phyloP scores from a whole-genome alignment of 1,140 invertebrate genomes.

The Cylas formicarius region DNA sequence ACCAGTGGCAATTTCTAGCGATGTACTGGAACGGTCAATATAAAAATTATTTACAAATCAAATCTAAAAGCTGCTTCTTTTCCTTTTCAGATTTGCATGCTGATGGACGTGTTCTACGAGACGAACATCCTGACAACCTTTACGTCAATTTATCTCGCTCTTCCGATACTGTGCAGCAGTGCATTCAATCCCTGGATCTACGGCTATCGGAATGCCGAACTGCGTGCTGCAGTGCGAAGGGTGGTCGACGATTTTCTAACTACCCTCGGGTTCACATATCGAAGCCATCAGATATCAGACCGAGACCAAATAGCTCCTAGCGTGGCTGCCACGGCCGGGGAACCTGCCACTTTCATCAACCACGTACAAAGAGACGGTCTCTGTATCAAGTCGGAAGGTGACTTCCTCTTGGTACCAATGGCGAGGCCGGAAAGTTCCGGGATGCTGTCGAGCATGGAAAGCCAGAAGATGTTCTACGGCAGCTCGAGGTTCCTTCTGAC shows the following conservation, averaged over 20 bases:
- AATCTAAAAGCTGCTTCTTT: conserved; percentile 3
- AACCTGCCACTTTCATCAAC: conserved; percentile 35
- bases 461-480: conserved; percentile 23
- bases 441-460: conserved; percentile 28
- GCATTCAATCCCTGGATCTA: conserved; percentile 62
- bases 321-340: conserved; percentile 34
- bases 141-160: conserved; percentile 48
- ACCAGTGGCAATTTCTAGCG: too few relatives aligned
- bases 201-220: conserved; percentile 58
- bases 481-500: conserved; percentile 26
- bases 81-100: conserved; percentile 49
- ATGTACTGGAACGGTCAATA: too few relatives aligned
- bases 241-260: conserved; percentile 48
- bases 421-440: conserved; percentile 35
- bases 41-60: too few relatives aligned
- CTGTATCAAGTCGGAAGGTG: conserved; percentile 27
- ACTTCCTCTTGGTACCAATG: conserved; percentile 37
- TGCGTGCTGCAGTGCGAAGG: conserved; percentile 52
- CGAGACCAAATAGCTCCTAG: conserved; percentile 32
- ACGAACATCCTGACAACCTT: conserved; percentile 48
- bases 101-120: conserved; percentile 48
- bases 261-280: conserved; percentile 42
- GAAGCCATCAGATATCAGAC: conserved; percentile 29
- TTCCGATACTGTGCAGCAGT: conserved; percentile 54
- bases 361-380: conserved; percentile 31